Percentiles rank a stretch among this genome's conserved stretches.
These are phyloP conservation scores for Cygnus buccinator DNA, from an alignment of 2,113 vertebrate genomes.

Conservation along the genomic window DNA sequence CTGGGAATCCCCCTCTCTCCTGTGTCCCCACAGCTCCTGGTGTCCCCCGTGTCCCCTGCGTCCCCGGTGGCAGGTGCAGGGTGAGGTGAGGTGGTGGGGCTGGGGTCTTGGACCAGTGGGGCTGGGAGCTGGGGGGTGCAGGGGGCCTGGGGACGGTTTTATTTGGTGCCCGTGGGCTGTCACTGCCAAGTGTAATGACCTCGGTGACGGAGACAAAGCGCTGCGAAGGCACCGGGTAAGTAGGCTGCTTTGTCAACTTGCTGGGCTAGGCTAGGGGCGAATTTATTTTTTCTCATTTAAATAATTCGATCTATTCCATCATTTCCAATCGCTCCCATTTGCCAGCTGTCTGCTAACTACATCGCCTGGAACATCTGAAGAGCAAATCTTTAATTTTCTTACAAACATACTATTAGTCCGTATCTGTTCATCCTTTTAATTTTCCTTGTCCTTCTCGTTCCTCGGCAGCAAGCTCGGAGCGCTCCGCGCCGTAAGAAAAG, in stretches of 20 bases:
- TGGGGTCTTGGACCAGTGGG: neutral
- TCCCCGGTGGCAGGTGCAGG: neutral
- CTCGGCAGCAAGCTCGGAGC: neutral
- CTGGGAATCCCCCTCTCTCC: neutral
- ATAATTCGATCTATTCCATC: slow-evolving; percentile 65
- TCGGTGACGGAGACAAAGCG: slow-evolving; percentile 71
- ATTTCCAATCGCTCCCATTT: slow-evolving; percentile 43
- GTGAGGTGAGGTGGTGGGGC: neutral
- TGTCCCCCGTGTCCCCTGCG: neutral
- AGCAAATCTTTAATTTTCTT: slow-evolving; percentile 47
- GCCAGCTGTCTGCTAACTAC: slow-evolving; percentile 41
- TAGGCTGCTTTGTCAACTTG: slow-evolving; percentile 67
- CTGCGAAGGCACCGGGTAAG: slow-evolving; percentile 25
- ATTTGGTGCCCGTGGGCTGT: neutral
- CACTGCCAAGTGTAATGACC: slow-evolving; percentile 22
- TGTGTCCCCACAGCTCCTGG: neutral
- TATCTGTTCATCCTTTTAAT: neutral
- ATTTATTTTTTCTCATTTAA: slow-evolving; percentile 59
- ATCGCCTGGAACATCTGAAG: slow-evolving; percentile 3
- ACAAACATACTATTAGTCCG: neutral
- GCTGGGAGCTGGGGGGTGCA: neutral
- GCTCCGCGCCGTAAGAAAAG: neutral
- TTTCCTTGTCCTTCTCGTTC: neutral
- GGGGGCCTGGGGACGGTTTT: neutral
- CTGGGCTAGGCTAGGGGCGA: slow-evolving; percentile 38